phyloP scores from a whole-genome alignment of 2,797 vertebrate genomes.

The Darevskia nairensis region DNA sequence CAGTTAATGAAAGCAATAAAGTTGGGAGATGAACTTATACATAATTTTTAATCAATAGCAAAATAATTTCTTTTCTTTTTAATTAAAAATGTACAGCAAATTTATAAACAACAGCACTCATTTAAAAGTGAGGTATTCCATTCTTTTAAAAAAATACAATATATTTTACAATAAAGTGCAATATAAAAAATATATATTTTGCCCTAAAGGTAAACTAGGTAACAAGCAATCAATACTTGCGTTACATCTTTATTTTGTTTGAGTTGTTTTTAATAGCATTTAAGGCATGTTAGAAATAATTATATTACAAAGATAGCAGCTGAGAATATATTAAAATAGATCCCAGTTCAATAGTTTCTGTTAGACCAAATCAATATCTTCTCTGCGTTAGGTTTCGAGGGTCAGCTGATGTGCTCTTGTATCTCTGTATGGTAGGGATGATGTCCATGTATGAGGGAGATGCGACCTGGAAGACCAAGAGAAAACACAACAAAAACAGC shows the following conservation, averaged over 20 bases:
- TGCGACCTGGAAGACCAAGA: constrained; percentile 12
- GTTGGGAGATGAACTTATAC: constrained; percentile 52
- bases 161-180: constrained; percentile 70
- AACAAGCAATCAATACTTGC: constrained; percentile 65
- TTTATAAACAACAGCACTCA: constrained; percentile 63
- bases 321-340: constrained; percentile 38
- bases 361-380: constrained; percentile 72
- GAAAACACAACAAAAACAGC: neutral
- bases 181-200: constrained; percentile 65
- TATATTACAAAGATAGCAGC: constrained; percentile 43
- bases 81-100: constrained; percentile 57
- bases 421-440: constrained; percentile 58
- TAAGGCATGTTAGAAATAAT: constrained; percentile 54
- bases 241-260: constrained; percentile 64
- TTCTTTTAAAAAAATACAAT: constrained; percentile 60
- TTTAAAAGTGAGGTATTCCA: constrained; percentile 67
- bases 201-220: constrained; percentile 64
- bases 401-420: constrained; percentile 66
- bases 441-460: constrained; percentile 66
- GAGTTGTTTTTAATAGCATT: constrained; percentile 43
- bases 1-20: constrained; percentile 56
- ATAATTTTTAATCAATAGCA: constrained; percentile 65
- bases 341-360: constrained; percentile 45
- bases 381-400: constrained; percentile 67
- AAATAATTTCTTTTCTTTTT: constrained; percentile 63